Conservation (phyloP, 2,797 vertebrate species). For the Dicrostonyx torquatus region DNA sequence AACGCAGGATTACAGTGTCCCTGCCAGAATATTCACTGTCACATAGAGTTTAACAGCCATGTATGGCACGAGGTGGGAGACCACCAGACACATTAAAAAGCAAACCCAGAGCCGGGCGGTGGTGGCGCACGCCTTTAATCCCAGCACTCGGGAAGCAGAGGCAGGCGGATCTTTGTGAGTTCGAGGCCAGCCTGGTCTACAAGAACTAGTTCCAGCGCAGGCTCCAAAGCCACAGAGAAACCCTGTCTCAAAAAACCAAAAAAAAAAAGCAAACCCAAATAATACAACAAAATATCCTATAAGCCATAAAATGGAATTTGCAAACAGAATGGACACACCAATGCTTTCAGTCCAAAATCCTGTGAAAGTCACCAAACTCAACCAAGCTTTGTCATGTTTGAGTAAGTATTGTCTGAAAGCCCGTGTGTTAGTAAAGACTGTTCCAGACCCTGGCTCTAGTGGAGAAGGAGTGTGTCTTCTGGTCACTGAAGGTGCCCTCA, state of each 20-base stretch:
- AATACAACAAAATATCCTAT: not conserved
- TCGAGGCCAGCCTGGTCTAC: too few relatives aligned
- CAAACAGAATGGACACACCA: not conserved
- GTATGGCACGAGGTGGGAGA: not conserved
- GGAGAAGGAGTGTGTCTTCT: not conserved
- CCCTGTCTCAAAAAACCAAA: too few relatives aligned
- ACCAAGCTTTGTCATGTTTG: not conserved
- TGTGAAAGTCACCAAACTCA: not conserved
- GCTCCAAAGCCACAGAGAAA: too few relatives aligned
- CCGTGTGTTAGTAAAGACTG: not conserved
- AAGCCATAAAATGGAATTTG: not conserved
- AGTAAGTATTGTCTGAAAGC: too few relatives aligned
- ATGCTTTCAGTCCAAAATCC: not conserved
- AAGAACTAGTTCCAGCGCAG: too few relatives aligned
- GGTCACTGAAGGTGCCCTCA: not conserved
- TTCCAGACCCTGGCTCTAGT: not conserved
- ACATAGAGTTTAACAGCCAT: not conserved
- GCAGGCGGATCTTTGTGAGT: too few relatives aligned
- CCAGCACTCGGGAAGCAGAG: too few relatives aligned
- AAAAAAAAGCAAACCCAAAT: not conserved
- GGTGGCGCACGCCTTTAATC: too few relatives aligned
- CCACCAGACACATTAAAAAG: not conserved
- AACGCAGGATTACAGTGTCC: not conserved
- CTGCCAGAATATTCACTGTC: not conserved
- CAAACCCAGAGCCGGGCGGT: too few relatives aligned